These are phyloP conservation scores for Nymphicus hollandicus DNA, from an alignment of 2,113 vertebrate genomes.

Conservation along the genomic window DNA sequence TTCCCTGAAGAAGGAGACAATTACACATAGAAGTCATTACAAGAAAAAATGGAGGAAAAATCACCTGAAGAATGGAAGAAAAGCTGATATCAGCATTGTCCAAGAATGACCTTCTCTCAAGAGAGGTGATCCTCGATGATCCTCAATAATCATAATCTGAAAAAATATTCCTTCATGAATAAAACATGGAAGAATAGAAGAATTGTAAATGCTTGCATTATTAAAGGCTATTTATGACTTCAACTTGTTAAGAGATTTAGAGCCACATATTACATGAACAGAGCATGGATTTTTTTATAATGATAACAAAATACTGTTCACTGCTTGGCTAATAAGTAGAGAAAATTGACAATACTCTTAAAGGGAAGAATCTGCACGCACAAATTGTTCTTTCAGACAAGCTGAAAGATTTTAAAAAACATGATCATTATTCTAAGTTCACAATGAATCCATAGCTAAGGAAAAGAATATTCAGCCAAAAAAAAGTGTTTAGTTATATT, in stretches of 20 bases:
- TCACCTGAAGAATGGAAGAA: not conserved
- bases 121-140: not conserved
- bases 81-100: not conserved
- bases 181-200: not conserved
- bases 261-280: not conserved
- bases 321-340: not conserved
- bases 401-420: not conserved
- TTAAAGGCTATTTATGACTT: not conserved
- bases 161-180: not conserved
- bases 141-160: not conserved
- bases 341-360: not conserved
- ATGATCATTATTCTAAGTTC: not conserved
- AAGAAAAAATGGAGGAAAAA: not conserved
- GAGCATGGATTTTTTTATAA: not conserved
- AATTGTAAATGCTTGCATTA: not conserved
- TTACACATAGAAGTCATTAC: not conserved
- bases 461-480: not conserved
- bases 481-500: not conserved
- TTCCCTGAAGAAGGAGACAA: not conserved
- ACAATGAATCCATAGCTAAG: not conserved
- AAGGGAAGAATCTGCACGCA: not conserved
- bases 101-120: not conserved
- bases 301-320: not conserved
- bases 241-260: not conserved
- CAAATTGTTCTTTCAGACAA: not conserved